Conservation (phyloP, 2,113 vertebrate genomes). For the Gadus chalcogrammus region DNA sequence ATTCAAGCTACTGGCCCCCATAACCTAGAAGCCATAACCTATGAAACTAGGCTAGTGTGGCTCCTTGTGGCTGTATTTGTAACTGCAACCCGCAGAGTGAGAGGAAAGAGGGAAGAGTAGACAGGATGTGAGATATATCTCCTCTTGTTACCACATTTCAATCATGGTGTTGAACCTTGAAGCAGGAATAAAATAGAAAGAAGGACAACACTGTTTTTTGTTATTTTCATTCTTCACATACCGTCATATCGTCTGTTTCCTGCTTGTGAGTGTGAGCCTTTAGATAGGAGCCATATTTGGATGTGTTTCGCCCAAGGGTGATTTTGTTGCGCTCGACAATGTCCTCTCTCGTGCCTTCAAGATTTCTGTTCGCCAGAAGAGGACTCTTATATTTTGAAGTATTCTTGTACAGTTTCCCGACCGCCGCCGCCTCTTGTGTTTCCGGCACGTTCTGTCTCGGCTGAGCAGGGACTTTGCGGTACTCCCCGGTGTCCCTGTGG, state of each 20-base stretch:
- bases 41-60: slow-evolving; percentile 51
- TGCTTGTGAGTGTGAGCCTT: slow-evolving; percentile 68
- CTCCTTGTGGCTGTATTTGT: slow-evolving; percentile 65
- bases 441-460: too few relatives aligned
- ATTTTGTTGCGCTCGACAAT: slow-evolving; percentile 82
- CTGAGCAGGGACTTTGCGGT: too few relatives aligned
- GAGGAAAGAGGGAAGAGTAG: neutral
- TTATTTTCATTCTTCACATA: neutral
- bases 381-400: neutral
- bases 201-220: neutral
- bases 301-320: slow-evolving; percentile 75
- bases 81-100: slow-evolving; percentile 40
- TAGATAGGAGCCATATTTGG: slow-evolving; percentile 75
- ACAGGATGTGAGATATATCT: too few relatives aligned
- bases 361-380: slow-evolving; percentile 27
- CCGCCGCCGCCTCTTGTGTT: neutral
- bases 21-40: too few relatives aligned
- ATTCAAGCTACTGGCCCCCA: too few relatives aligned
- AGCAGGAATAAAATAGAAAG: neutral
- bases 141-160: too few relatives aligned
- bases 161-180: neutral
- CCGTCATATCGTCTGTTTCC: slow-evolving; percentile 22
- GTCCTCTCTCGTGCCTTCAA: slow-evolving; percentile 53
- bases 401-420: slow-evolving; percentile 5
- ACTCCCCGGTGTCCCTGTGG: too few relatives aligned